phyloP scores from a whole-genome alignment of 2,113 vertebrate genomes.

The Megaceryle torquata region DNA sequence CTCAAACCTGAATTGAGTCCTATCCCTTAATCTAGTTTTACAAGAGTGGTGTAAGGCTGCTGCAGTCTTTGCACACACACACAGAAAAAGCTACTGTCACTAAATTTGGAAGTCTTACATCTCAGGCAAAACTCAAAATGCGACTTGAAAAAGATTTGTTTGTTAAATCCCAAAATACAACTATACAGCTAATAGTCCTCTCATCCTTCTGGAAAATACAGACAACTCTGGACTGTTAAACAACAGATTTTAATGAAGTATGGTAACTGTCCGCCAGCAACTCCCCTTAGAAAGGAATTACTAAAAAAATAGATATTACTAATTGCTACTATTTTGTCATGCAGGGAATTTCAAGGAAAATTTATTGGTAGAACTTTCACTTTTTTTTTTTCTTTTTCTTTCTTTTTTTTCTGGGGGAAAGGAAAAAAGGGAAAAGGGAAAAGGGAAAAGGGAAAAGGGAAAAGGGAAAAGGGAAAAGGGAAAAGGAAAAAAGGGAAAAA shows the following conservation, averaged over 20 bases:
- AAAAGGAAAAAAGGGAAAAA: no score
- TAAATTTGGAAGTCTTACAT: slow-evolving; percentile 24
- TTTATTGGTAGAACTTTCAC: background rate
- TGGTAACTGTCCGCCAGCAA: background rate
- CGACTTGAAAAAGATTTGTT: slow-evolving; percentile 19
- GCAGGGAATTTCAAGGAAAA: background rate
- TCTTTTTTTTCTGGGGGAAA: no score
- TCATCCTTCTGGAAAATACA: background rate
- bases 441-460: no score
- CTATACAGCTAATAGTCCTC: background rate
- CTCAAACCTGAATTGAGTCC: background rate
- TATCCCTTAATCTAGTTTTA: background rate
- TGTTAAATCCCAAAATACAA: background rate
- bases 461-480: no score
- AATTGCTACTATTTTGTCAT: background rate
- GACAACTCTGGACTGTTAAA: background rate
- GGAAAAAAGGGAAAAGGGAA: no score
- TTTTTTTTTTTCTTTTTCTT: no score
- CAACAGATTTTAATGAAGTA: background rate
- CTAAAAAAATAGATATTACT: background rate
- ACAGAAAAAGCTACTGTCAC: background rate
- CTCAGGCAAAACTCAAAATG: background rate
- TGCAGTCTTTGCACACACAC: background rate
- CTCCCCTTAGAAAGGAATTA: background rate
- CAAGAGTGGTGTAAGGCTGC: background rate